A percentile compares a stretch with the other conserved stretches of the same genome.
phyloP scores from a whole-genome alignment of 2,888 invertebrate species.

The Patella depressa region DNA sequence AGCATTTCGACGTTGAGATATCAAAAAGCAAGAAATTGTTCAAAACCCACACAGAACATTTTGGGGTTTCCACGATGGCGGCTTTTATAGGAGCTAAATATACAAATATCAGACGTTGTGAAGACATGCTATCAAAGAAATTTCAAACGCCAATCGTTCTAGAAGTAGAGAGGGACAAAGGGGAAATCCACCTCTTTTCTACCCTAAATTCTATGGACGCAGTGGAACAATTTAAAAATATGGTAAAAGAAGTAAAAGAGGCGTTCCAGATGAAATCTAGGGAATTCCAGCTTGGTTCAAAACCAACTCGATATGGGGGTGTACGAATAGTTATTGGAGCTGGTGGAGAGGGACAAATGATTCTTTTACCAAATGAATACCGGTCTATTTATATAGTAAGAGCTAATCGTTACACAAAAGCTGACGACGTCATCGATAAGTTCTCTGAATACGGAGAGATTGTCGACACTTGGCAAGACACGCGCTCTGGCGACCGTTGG shows the following conservation, averaged over 20 bases:
- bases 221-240: neutral
- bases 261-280: constrained; percentile 19
- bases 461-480: constrained; percentile 31
- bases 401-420: constrained; percentile 22
- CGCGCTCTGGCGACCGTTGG: constrained; percentile 39
- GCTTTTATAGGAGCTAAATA: constrained; percentile 51
- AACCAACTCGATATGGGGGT: constrained; percentile 30
- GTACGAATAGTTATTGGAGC: constrained; percentile 44
- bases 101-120: constrained; percentile 41
- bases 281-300: constrained; percentile 30
- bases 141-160: constrained; percentile 41
- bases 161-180: constrained; percentile 46
- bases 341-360: constrained; percentile 42
- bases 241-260: neutral
- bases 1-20: constrained; percentile 38
- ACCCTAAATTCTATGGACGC: constrained; percentile 3
- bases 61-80: constrained; percentile 45
- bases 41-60: constrained; percentile 33
- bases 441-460: constrained; percentile 45
- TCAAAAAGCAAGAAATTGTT: constrained; percentile 38
- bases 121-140: constrained; percentile 29
- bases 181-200: constrained; percentile 47
- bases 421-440: constrained; percentile 24
- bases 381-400: constrained; percentile 42
- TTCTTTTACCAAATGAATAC: constrained; percentile 53